phyloP scores from a whole-genome alignment of 1,140 invertebrate genomes.

The Lepidotrigona ventralis region DNA sequence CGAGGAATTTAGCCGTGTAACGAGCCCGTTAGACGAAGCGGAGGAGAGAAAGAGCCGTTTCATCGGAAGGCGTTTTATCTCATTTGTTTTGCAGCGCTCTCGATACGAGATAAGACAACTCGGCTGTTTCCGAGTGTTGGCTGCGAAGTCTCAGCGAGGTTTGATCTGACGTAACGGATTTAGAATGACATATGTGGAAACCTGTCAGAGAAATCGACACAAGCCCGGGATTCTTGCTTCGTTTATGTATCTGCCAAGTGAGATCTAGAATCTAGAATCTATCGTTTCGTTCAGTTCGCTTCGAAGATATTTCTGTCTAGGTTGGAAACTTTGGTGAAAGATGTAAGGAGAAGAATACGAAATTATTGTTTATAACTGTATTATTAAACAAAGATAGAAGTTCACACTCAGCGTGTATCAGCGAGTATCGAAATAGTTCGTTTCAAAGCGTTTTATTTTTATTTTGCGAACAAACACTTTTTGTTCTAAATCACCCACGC shows the following conservation, averaged over 20 bases:
- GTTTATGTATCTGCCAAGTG: neutral
- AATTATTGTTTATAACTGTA: no score
- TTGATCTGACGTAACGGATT: neutral
- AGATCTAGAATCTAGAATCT: no score
- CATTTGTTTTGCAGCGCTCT: no score
- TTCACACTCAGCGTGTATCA: no score
- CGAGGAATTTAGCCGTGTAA: neutral
- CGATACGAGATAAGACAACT: neutral
- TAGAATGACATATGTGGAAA: neutral
- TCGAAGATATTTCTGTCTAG: neutral
- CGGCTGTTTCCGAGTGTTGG: neutral
- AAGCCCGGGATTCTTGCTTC: neutral
- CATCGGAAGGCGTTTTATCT: neutral
- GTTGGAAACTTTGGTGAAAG: no score
- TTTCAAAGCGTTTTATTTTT: no score
- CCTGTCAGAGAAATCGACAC: neutral
- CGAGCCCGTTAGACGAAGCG: neutral
- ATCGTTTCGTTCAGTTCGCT: neutral
- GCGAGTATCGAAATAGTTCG: no score
- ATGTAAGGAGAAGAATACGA: no score
- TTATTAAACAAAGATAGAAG: no score
- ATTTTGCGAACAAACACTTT: no score
- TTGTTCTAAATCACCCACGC: no score
- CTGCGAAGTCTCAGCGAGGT: neutral
- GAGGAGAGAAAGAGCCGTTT: no score